These are phyloP conservation scores for Eupithecia insigniata DNA, from an alignment of 2,888 invertebrate genomes.

Conservation along the genomic window DNA sequence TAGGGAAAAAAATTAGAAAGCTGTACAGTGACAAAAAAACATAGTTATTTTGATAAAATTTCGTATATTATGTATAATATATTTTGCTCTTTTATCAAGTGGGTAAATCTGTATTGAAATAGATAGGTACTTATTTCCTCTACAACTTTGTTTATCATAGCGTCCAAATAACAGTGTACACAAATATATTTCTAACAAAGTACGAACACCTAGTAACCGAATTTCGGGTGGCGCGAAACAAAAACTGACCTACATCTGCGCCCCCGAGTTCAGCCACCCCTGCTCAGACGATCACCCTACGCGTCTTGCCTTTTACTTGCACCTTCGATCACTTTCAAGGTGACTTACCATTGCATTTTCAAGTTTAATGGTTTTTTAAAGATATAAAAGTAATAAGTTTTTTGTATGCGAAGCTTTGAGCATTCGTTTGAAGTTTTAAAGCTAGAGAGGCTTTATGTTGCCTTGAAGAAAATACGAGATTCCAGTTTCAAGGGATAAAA, in stretches of 20 bases:
- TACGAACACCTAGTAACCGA: slow-evolving; percentile 74
- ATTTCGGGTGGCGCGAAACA: slow-evolving; percentile 83
- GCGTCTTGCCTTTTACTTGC: slow-evolving; percentile 72
- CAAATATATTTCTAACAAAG: slow-evolving; percentile 62
- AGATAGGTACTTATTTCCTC: not conserved
- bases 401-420: not conserved
- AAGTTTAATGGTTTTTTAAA: not conserved
- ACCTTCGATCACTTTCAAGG: slow-evolving; percentile 73
- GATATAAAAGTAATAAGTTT: not conserved
- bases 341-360: slow-evolving; percentile 47
- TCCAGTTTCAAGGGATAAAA: not conserved
- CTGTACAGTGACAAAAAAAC: no score
- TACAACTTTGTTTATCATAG: not conserved
- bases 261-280: slow-evolving; percentile 83
- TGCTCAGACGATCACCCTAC: slow-evolving; percentile 65
- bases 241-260: slow-evolving; percentile 83
- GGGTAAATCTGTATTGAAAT: not conserved
- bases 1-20: no score
- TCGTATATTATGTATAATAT: no score
- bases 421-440: not conserved
- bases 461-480: not conserved
- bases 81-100: no score
- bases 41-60: no score
- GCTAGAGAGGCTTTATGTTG: not conserved
- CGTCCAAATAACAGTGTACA: slow-evolving; percentile 51